Base-by-base conservation (phyloP, 2,888 invertebrate genomes). In the Heterodera filipjevi region DNA sequence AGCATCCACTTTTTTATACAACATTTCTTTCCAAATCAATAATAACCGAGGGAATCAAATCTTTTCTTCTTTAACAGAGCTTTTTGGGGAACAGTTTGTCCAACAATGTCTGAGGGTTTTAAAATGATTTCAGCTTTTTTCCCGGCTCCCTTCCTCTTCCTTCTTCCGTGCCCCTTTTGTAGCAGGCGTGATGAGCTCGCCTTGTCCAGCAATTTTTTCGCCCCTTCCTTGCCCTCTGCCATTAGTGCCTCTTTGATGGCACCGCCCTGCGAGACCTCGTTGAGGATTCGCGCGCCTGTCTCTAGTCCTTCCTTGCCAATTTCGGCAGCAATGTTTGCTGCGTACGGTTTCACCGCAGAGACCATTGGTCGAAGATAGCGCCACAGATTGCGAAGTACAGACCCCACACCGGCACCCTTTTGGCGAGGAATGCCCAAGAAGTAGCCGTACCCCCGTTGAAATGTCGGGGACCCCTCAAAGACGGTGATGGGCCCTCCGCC, bases 1-100 rank as follows among this genome's bases (percentile, higher is more conserved):
- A n/a, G n/a, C 59, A 59, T 59, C n/a, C 27, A 59, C 59, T 59
- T 59, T 59, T 59, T 59, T 59, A 59, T 59, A 59, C 59, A 59
- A 59, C 59, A 59, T 59, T 27, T 59, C 6, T 3, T n/a, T n/a
- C n/a, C n/a, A n/a, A n/a, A n/a, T n/a, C n/a, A 59, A 59, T 59
- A 59, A 59, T 59, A 59, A 6, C 59, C 59, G 3, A 59, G 59
- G n/a, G 59, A 53, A 19, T 53, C 49, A 53, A 53, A 53, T 53
- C 49, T 16, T n/a, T 53, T 53, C 49, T 53, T 53, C 22, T 53
- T 53, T 53, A 53, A 53, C 16, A 53, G 49, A 53, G 49, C 49
- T 53, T 3, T 53, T 22, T 53, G 49, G 49, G 49, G 49, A 2
- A 53, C 49, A 53, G 49, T 53, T 53, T n/a, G n/a, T 5, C n/a